Evolutionary conservation across 1,140 invertebrate species (phyloP).

Genomic region (Nasonia giraulti): DNA sequence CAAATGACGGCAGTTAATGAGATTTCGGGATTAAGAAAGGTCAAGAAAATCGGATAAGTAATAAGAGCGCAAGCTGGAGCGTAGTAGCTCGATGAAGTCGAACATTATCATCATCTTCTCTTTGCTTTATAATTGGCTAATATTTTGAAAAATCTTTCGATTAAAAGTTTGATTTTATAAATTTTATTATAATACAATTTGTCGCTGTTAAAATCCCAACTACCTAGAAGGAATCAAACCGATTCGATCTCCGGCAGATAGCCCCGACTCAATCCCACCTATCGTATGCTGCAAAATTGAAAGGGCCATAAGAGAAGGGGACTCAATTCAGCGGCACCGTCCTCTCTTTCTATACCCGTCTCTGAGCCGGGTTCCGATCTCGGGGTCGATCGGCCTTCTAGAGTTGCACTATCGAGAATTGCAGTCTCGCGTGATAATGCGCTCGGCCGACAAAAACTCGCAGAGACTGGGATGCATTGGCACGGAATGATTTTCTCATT

Average conservation of each 20-base stretch:
- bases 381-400: not conserved
- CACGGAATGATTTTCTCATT: not conserved
- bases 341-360: not conserved
- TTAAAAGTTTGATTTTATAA: too few species aligned
- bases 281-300: not conserved
- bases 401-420: not conserved
- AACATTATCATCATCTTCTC: too few species aligned
- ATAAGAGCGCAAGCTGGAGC: not conserved
- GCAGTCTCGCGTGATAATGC: not conserved
- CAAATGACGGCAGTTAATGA: conserved; percentile 31
- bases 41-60: too few species aligned
- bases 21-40: conserved; percentile 12
- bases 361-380: not conserved
- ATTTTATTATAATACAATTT: not conserved
- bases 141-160: too few species aligned
- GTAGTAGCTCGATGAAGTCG: not conserved
- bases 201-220: not conserved
- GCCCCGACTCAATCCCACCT: not conserved
- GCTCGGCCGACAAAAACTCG: not conserved
- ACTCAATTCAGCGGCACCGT: too few species aligned
- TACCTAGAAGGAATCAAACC: not conserved
- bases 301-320: not conserved
- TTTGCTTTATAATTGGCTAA: too few species aligned
- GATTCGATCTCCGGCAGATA: not conserved
- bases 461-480: not conserved